These are phyloP conservation scores for Brienomyrus brachyistius DNA, from an alignment of 2,113 vertebrate genomes.

Conservation along the genomic window DNA sequence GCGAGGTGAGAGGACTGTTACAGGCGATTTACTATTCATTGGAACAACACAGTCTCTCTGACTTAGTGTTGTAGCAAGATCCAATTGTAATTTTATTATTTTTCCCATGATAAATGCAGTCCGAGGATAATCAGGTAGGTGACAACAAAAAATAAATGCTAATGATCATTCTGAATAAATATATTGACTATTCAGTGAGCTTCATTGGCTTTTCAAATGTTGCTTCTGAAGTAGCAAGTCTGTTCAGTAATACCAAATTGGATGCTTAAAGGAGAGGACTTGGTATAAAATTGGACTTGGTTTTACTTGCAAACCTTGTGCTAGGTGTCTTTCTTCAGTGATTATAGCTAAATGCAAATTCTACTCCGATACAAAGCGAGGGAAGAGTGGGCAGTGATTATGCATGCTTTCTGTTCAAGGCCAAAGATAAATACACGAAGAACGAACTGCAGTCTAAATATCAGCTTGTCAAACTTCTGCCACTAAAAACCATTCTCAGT, in stretches of 20 bases:
- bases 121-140: neutral
- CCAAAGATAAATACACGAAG: neutral
- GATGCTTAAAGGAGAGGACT: neutral
- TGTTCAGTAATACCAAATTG: neutral
- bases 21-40: neutral
- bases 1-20: neutral
- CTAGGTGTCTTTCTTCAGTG: neutral
- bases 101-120: neutral
- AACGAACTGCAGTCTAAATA: neutral
- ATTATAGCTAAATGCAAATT: neutral
- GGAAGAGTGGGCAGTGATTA: conserved; percentile 8
- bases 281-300: neutral
- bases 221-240: neutral
- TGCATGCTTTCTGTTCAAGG: conserved; percentile 18
- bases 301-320: neutral
- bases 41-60: neutral
- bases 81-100: neutral
- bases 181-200: neutral
- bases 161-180: neutral
- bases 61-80: neutral
- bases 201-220: neutral
- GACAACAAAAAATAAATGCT: neutral
- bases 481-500: neutral
- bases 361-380: neutral
- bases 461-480: neutral